These are phyloP conservation scores for Mongoloraphidia duomilia DNA, from an alignment of 2,888 invertebrate genomes.

Conservation along the genomic window DNA sequence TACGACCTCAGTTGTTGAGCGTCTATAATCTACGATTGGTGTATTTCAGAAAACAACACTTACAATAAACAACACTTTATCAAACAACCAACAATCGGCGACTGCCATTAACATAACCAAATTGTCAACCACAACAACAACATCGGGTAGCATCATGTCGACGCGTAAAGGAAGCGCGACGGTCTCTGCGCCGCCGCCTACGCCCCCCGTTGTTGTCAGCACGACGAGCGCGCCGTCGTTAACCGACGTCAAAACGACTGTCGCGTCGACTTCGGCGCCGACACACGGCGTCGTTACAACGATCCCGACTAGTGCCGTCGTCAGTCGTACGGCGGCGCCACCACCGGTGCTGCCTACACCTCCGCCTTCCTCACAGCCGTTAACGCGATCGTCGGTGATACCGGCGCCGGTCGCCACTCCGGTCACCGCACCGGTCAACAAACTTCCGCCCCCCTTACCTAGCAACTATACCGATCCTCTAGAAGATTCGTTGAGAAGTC, in stretches of 20 bases:
- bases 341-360: conserved; percentile 26
- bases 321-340: conserved; percentile 24
- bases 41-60: conserved; percentile 13
- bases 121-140: conserved; percentile 5
- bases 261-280: conserved; percentile 24
- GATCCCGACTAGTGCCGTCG: conserved; percentile 23
- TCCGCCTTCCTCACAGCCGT: conserved; percentile 11
- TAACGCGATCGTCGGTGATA: conserved; percentile 18
- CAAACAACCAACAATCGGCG: conserved; percentile 15
- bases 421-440: conserved; percentile 28
- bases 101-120: conserved; percentile 11
- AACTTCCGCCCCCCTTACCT: conserved; percentile 26
- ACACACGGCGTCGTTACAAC: conserved; percentile 27
- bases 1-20: too few species aligned
- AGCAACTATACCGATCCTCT: conserved; percentile 45
- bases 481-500: conserved; percentile 53
- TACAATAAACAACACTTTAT: conserved; percentile 15
- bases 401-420: conserved; percentile 23
- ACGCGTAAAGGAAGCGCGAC: conserved; percentile 4
- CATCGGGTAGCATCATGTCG: neutral
- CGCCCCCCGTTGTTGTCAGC: neutral
- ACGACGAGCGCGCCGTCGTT: conserved; percentile 18
- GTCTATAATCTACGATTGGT: too few species aligned
- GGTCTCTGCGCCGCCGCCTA: conserved; percentile 12
- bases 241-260: conserved; percentile 23